These are phyloP conservation scores for Actinernus sp. DNA, from an alignment of 92 coral and sea anemone genomes.

Conservation along the genomic window DNA sequence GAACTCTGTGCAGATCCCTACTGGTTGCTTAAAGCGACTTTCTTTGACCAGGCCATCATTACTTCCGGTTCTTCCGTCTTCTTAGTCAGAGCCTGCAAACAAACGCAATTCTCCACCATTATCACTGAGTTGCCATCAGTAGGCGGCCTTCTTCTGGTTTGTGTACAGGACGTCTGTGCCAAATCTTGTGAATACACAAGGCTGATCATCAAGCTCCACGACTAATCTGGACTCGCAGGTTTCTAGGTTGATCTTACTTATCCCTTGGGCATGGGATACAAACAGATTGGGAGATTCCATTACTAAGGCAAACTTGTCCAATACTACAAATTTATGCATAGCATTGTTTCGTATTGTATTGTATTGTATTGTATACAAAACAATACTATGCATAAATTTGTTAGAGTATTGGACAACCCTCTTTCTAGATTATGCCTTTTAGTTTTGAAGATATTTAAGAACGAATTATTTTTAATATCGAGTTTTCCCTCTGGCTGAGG, in stretches of 20 bases:
- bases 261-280: constrained; percentile 10
- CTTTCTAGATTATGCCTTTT: too few relatives aligned
- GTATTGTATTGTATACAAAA: too few relatives aligned
- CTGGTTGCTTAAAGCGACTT: constrained; percentile 13
- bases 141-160: constrained; percentile 43
- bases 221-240: constrained; percentile 26
- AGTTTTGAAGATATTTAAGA: too few relatives aligned
- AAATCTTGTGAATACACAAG: constrained; percentile 44
- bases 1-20: constrained; percentile 18
- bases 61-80: not conserved
- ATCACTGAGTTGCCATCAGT: constrained; percentile 12
- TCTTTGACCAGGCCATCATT: not conserved
- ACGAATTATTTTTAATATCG: too few relatives aligned
- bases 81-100: not conserved
- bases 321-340: too few relatives aligned
- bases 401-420: too few relatives aligned
- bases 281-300: too few relatives aligned
- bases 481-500: too few relatives aligned
- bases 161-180: constrained; percentile 44
- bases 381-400: too few relatives aligned
- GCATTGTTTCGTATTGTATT: too few relatives aligned
- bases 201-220: constrained; percentile 38
- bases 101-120: constrained; percentile 19
- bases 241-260: constrained; percentile 16
- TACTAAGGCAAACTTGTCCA: too few relatives aligned